Base-by-base conservation (phyloP, 2,113 vertebrate genomes). In the Psittacula cyanocephala region DNA sequence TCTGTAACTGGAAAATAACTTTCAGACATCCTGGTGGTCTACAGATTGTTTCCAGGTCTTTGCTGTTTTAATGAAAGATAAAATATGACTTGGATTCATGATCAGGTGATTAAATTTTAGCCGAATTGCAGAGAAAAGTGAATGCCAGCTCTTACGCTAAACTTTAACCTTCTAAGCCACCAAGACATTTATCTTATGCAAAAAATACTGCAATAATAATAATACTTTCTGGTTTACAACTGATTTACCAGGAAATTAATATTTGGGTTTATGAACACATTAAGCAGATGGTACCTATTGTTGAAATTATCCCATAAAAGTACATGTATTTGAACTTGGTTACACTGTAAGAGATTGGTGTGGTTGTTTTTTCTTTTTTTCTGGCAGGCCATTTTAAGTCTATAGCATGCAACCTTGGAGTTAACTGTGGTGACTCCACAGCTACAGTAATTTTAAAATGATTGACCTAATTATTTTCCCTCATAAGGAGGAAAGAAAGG, bases 241-340 rank as follows among this genome's bases (percentile, higher is more conserved):
- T 84, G 80, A 86, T 89, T 96, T 91, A 76, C 74, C 81, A 87
- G 88, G 77, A 97, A 97, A 97, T 95, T 86, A 96, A 93, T 97
- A 88, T 47, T 91, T 92, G 19, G 31, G 31, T 97, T 97, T 86
- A 96, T 82, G 85, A 94, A 88, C 46, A 96, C 83, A 94, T 92
- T 96, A 91, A 97, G 70, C 92, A 96, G 86, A 92, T 89, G 85
- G 70, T 90, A 94, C 47, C 63, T 91, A 92, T 92, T 87, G 46
- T 93, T 89, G 81, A 87, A 91, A 83, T 93, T 94, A 80, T 92
- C 75, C 84, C 68, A 85, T 94, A 94, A 92, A 91, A 76, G 41
- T 57, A 68, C 3, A 6, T 28, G 17, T 44, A 64, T 75, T 95
- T 86, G 81, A 55, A 81, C 35, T 78, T 72, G 33, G 70, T 62